Conservation (phyloP, 2,113 vertebrate species). For the Stegostoma tigrinum region DNA sequence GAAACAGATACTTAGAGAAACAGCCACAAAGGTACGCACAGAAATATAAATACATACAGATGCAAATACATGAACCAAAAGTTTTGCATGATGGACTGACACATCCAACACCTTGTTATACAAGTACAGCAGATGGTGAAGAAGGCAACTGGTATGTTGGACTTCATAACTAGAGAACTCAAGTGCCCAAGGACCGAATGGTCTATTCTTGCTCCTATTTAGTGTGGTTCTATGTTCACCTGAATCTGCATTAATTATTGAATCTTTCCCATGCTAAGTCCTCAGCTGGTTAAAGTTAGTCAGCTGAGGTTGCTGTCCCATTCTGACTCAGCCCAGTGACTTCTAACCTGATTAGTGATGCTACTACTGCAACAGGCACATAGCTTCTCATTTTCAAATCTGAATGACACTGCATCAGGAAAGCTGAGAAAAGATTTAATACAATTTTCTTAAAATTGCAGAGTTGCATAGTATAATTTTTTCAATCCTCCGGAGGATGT, state of each 20-base stretch:
- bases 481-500: not conserved
- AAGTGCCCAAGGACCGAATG: too few relatives aligned
- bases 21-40: not conserved
- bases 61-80: too few relatives aligned
- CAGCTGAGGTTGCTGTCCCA: not conserved
- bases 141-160: too few relatives aligned
- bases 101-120: too few relatives aligned
- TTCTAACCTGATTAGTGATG: not conserved
- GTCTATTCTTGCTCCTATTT: too few relatives aligned
- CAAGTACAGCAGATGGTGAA: too few relatives aligned
- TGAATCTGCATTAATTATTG: not conserved
- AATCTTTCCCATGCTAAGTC: not conserved
- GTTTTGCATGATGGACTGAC: too few relatives aligned
- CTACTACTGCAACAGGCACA: not conserved
- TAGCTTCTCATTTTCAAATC: not conserved
- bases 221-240: too few relatives aligned
- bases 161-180: too few relatives aligned
- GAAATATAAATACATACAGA: too few relatives aligned
- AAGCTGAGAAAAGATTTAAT: constrained; percentile 28
- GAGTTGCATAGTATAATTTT: not conserved
- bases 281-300: not conserved
- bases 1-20: not conserved
- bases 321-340: not conserved
- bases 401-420: not conserved
- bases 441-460: constrained; percentile 29